Evolutionary conservation across 2,113 vertebrate species (phyloP), one percentile per base, ranked within the genome.

Genomic region (Hypocryptadius cinnamomeus): DNA sequence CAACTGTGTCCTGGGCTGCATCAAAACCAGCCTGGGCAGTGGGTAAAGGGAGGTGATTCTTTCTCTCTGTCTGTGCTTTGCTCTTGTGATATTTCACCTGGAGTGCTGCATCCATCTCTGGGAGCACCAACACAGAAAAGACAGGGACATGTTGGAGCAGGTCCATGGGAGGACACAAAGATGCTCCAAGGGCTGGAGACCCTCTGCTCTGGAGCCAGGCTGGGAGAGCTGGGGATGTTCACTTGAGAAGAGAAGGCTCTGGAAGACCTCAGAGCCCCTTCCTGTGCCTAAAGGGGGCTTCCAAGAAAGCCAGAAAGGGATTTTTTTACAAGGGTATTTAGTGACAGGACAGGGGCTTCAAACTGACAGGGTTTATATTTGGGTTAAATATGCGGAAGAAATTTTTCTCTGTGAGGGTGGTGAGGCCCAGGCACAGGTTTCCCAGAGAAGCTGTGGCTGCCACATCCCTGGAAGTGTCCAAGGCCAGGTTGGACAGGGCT

Each of bases 401-500:
- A 39, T 73, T 59, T 9, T 74, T 39, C 5, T 7, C 60, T n/a
- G 9, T 60, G 45, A 64, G 57, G 6, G 5, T 63, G 74, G 6
- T 18, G 16, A 53, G 11, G 17, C 19, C 10, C 28, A 66, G 10
- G 23, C 44, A 88, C 44, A n/a, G 28, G 19, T 0, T 66, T 7
- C 24, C 53, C 24, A 35, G 30, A 61, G 40, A 47, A 60, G 6
- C n/a, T 45, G 28, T 53, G 39, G 23, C 19, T 81, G 45, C 23
- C 9, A 6, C 53, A 68, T n/a, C 11, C 45, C 37, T 74, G 28
- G 15, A 8, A 74, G 4, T 35, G 20, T 61, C 1, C 61, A 35
- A 39, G 17, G 30, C 28, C n/a, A 31, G n/a, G 9, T 1, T 60
- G 23, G 78, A 21, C 0, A 0, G 24, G 45, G 16, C 45, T 81